Percentiles rank a stretch among this genome's conserved stretches.
Conservation (phyloP, 2,888 invertebrate species). For the Adineta ricciae region DNA sequence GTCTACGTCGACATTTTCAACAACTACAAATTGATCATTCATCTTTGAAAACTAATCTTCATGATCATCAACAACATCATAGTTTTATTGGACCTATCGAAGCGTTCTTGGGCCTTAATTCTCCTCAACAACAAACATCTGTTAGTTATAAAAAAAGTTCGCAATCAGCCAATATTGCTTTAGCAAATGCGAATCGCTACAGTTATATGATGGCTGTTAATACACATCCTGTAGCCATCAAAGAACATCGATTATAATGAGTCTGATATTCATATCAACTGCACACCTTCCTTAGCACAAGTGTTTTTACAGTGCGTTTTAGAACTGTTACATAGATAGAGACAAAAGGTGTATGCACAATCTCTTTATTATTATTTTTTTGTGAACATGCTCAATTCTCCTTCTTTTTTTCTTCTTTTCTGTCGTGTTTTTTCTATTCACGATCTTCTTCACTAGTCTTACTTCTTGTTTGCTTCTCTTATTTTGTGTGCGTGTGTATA, state of each 20-base stretch:
- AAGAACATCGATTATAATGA: background rate
- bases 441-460: conserved; percentile 5
- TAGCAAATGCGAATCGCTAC: background rate
- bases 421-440: background rate
- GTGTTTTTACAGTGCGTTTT: background rate
- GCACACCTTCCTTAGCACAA: background rate
- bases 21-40: background rate
- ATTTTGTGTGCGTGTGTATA: background rate
- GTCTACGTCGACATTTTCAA: background rate
- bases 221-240: background rate
- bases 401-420: background rate
- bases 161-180: background rate
- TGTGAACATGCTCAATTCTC: background rate
- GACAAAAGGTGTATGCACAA: background rate
- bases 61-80: background rate
- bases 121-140: background rate
- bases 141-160: background rate
- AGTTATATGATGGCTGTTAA: conserved; percentile 11
- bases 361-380: background rate
- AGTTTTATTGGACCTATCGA: conserved; percentile 19
- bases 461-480: background rate
- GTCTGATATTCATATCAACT: background rate
- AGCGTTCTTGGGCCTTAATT: background rate
- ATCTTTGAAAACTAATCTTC: background rate
- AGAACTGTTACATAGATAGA: background rate